These are phyloP conservation scores for Ataeniobius toweri DNA, from an alignment of 2,797 vertebrate species.

Conservation along the genomic window DNA sequence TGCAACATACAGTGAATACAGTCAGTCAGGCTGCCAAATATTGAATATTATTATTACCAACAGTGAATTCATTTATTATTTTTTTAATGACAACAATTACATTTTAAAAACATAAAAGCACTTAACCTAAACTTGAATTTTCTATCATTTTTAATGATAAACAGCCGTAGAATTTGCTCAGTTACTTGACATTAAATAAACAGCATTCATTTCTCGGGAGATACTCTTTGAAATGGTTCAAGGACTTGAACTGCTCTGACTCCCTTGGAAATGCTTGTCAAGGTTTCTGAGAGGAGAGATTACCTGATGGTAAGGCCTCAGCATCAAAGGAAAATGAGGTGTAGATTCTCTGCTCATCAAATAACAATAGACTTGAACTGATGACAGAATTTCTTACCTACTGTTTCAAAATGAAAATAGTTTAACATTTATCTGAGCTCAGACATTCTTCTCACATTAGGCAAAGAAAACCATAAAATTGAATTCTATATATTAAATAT, in stretches of 20 bases:
- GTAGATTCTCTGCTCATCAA: conserved; percentile 43
- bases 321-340: conserved; percentile 30
- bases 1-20: neutral
- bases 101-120: neutral
- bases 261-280: conserved; percentile 22
- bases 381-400: conserved; percentile 30
- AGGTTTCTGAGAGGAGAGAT: conserved; percentile 8
- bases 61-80: too few relatives aligned
- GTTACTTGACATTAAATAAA: conserved; percentile 18
- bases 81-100: neutral
- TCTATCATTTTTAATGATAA: too few relatives aligned
- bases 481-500: neutral
- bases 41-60: neutral
- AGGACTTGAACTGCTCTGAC: conserved; percentile 18
- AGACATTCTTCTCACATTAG: neutral
- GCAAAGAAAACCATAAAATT: neutral
- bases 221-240: conserved; percentile 15
- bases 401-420: neutral
- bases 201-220: conserved; percentile 12
- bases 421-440: neutral
- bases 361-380: conserved; percentile 12
- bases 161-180: neutral
- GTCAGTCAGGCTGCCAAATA: neutral
- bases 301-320: conserved; percentile 19
- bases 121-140: neutral